Conservation (phyloP, 64 coral and sea anemone genomes). For the Astreopora myriophthalma region DNA sequence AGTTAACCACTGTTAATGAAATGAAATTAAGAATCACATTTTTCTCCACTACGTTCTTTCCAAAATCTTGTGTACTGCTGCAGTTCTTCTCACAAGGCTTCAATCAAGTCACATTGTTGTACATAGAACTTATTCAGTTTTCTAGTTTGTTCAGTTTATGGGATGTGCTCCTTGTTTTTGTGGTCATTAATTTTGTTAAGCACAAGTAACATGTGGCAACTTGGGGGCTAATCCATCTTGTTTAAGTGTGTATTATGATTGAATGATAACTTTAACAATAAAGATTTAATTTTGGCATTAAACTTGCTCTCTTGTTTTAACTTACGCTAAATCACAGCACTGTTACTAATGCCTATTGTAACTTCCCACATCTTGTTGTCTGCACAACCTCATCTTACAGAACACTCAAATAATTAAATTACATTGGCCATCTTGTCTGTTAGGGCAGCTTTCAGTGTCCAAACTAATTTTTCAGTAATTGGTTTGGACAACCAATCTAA, state of each 20-base stretch:
- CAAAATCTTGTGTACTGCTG: background rate
- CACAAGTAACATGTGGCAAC: background rate
- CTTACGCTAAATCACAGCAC: background rate
- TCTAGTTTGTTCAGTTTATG: background rate
- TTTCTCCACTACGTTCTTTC: background rate
- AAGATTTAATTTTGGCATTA: conserved; percentile 50
- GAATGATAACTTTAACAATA: conserved; percentile 9
- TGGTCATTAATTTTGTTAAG: background rate
- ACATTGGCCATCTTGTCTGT: background rate
- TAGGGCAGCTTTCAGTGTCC: too few species aligned
- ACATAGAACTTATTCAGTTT: background rate
- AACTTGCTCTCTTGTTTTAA: conserved; percentile 13
- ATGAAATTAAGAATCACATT: background rate
- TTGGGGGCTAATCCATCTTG: background rate
- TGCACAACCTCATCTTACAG: background rate
- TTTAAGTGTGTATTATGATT: background rate
- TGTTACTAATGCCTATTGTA: background rate
- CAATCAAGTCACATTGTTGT: background rate
- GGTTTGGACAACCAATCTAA: too few species aligned
- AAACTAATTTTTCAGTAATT: too few species aligned
- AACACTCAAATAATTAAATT: too few species aligned
- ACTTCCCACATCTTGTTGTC: background rate
- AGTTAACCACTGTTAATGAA: too few species aligned
- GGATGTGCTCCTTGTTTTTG: background rate
- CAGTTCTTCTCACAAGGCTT: background rate